Evolutionary conservation across 2,888 invertebrate species (phyloP), one percentile per base, ranked within the genome.

Genomic region (Periphyllus acericola): DNA sequence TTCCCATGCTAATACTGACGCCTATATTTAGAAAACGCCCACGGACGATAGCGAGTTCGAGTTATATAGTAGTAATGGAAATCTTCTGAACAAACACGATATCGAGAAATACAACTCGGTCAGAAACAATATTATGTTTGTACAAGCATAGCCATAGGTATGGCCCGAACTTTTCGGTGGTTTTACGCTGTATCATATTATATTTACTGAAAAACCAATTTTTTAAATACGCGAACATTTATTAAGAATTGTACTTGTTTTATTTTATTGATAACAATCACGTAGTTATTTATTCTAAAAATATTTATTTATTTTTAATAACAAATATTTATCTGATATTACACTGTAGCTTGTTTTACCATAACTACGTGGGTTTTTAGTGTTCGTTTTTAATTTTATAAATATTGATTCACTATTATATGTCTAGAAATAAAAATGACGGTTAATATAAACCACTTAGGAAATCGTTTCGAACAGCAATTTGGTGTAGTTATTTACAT

Each of bases 11-110:
- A 78, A 52, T 78, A 32, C 78, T 32, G 19, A 78, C 21, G 21
- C 52, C 32, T 25, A 52, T 78, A 52, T 78, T 78, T 78, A 78
- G 78, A 78, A 32, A 55, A 78, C 52, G 19, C 32, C 1, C 25
- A 32, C 21, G 25, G 25, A 32, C 32, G 29, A n/a, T n/a, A 25
- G 32, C 52, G 32, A 55, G 29, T 32, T 29, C 21, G 32, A 32
- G 29, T 46, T 76, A 19, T 46, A 46, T 17, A 17, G 11, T 29
- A 32, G 11, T 78, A 32, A 78, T 78, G 78, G 52, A 55, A 52
- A 55, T 78, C 25, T 21, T 21, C 32, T 78, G 21, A 55, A 11
- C 78, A 78, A 78, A 78, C 46, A 68, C n/a, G 3, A 25, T 68
- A 68, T 68, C 9, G 29, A 29, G 68, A 76, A 21, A 32, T 52